Evolutionary conservation across 2,113 vertebrate species (phyloP), one percentile per base, ranked within the genome.

Genomic region (Pelmatolapia mariae): DNA sequence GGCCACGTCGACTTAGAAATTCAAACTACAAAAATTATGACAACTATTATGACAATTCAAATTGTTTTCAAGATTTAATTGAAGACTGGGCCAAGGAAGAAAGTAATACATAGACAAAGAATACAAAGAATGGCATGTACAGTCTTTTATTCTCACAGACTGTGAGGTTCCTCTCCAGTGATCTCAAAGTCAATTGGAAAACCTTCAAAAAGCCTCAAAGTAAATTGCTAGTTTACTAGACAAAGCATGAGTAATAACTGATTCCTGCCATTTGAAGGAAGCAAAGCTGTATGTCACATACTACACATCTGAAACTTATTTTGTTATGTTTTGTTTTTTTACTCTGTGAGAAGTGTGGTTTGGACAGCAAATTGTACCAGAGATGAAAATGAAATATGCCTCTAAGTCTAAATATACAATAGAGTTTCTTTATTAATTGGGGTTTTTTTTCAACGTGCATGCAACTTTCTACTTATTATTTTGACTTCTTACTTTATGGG

Each of bases 161-260:
- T 89, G 82, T 89, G 56, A 90, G 68, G 83, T 90, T 84, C 19
- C 47, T 84, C 81, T 90, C 45, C 78, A 82, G 53, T 66, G 89
- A 91, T 83, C 57, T 90, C 73, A 86, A 85, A 90, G 76, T 89
- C 73, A 87, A 90, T 89, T 81, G 68, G 50, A 80, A 87, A 88
- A 90, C 85, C 52, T 6, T 52, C 54, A 86, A 50, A 85, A 86
- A 43, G 12, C 52, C 57, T 54, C 56, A 40, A 79, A 78, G 22
- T 83, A 86, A 83, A 90, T 85, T 82, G 54, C 5, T 53, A 85
- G 90, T 92, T 93, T 83, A 91, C 84, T 5, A 86, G 81, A 90
- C 85, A 89, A 89, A 89, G 78, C 63, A 33, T 36, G 85, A 92
- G 38, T 63, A 88, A 89, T 57, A 80, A 79, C 8, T 16, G 31